Base-by-base conservation (phyloP, 1,140 invertebrate species). In the Penaeus chinensis region DNA sequence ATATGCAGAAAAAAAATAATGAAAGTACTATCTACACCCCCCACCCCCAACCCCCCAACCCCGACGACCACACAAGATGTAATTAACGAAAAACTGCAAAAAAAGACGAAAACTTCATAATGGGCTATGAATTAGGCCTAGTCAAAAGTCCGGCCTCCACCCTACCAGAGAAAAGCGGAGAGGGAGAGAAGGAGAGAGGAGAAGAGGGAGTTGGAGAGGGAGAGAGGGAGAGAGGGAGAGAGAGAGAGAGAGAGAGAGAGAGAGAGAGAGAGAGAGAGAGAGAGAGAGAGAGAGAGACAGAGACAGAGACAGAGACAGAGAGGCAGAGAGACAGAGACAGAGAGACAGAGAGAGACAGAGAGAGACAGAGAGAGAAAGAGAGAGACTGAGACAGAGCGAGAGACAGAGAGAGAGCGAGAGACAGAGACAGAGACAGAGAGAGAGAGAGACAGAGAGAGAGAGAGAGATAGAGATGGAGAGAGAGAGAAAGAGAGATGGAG, bases 311-410 rank as follows among this genome's bases (percentile, higher is more conserved):
- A 66, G 13, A 66, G 19, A 19, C 11, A 66, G 65, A 66, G 16
- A 66, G 65, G 20, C 11, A 22, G 65, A 66, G 65, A 66, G 65
- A 66, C 0, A 66, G 65, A 66, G 65, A 66, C 11, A 22, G 65
- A 66, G 65, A 66, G 65, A 66, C 7, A 66, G 65, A 66, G 65
- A 66, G 65, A 66, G 65, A 66, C 7, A 66, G 65, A 66, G 65
- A 66, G 65, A 66, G 20, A 24, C 7, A 24, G 65, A 66, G 24
- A 24, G 20, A 66, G 20, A 66, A 16, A 66, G 65, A 24, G 65
- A 66, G n/a, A n/a, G n/a, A n/a, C n/a, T n/a, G n/a, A n/a, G n/a
- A n/a, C n/a, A n/a, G n/a, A n/a, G n/a, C n/a, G 65, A 66, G 22
- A 27, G 16, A 27, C 11, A 66, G 27, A 27, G 22, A 66, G 22